These are phyloP conservation scores for Seriola rivoliana DNA, from an alignment of 2,113 vertebrate genomes.

Conservation along the genomic window DNA sequence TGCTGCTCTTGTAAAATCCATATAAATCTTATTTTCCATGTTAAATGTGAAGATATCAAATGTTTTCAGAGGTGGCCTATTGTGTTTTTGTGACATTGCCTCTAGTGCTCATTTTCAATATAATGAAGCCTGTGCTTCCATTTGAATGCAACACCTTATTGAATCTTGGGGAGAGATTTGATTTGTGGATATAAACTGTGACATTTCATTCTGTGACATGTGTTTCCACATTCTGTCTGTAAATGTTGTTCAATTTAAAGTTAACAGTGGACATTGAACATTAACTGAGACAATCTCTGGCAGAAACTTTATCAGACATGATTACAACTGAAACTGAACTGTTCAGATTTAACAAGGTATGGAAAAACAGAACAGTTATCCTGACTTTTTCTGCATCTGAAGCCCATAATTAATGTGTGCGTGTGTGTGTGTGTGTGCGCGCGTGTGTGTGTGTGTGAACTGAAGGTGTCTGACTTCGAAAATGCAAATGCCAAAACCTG, in stretches of 20 bases:
- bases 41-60: background rate
- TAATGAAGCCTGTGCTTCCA: background rate
- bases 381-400: background rate
- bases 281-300: background rate
- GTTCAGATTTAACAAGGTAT: background rate
- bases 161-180: constrained; percentile 19
- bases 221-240: background rate
- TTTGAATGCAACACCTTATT: constrained; percentile 15
- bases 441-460: too few relatives aligned
- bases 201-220: constrained; percentile 3
- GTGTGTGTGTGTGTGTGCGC: constrained; percentile 7
- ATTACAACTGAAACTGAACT: background rate
- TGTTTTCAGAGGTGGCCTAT: background rate
- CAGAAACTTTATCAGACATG: background rate
- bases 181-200: constrained; percentile 14
- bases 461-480: too few relatives aligned
- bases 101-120: constrained; percentile 10
- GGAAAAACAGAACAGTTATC: background rate
- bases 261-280: background rate
- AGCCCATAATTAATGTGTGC: constrained; percentile 3
- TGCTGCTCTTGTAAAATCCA: background rate
- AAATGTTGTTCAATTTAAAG: constrained; percentile 1
- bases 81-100: background rate
- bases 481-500: too few relatives aligned
- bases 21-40: background rate